These are phyloP conservation scores for Phallusia fumigata DNA, from an alignment of 23 tunicate species.

Conservation along the genomic window DNA sequence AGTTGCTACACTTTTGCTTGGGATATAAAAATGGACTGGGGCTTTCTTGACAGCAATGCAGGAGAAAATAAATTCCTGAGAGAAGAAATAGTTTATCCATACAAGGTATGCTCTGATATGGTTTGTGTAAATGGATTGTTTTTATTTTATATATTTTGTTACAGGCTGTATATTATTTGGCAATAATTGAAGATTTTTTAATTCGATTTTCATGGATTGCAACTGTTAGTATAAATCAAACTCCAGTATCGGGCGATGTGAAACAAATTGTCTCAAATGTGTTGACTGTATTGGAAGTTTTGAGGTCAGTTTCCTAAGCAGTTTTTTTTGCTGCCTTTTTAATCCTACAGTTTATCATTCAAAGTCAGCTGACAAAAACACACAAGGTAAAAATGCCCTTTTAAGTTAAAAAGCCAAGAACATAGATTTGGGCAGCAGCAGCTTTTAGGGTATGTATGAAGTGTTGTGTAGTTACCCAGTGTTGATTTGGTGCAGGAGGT, in stretches of 20 bases:
- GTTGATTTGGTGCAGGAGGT: conserved; percentile 42
- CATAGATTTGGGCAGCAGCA: too few species aligned
- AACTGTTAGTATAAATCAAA: conserved; percentile 36
- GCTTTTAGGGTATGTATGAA: too few species aligned
- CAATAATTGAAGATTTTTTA: conserved; percentile 58
- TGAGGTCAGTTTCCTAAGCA: conserved; percentile 29
- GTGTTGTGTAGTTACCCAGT: background rate
- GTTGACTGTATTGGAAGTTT: conserved; percentile 56
- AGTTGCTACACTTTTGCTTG: conserved; percentile 93
- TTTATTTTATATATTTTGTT: background rate
- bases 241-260: background rate
- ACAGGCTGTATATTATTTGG: conserved; percentile 72
- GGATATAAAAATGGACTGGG: conserved; percentile 99
- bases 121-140: background rate
- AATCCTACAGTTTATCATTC: too few species aligned
- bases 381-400: too few species aligned
- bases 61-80: conserved; percentile 85
- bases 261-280: conserved; percentile 24
- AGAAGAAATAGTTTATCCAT: conserved; percentile 88
- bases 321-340: too few species aligned
- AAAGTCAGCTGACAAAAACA: too few species aligned
- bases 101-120: conserved; percentile 30
- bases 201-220: conserved; percentile 88
- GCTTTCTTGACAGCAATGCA: conserved; percentile 88
- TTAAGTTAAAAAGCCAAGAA: too few species aligned